A percentile compares a stretch with the other conserved stretches of the same genome.
Conservation (phyloP, 2,797 vertebrate genomes). For the Periparus ater region DNA sequence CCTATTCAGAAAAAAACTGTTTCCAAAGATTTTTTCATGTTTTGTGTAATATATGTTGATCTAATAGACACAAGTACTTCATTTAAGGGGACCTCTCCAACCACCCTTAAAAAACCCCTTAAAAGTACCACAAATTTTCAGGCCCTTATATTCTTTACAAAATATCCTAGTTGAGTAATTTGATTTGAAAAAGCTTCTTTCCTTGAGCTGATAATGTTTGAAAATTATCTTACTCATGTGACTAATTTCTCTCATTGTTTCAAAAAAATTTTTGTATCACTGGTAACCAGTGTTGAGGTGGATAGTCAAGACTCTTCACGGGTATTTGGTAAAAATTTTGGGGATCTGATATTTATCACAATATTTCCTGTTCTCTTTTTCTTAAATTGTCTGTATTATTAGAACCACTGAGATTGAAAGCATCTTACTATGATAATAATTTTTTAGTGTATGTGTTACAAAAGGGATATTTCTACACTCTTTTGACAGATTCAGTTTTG, state of each 20-base stretch:
- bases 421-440: background rate
- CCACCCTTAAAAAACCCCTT: accelerated
- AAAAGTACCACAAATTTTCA: background rate
- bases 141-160: background rate
- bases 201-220: background rate
- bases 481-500: background rate
- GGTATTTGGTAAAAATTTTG: background rate
- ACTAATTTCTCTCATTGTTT: background rate
- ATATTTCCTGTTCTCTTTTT: background rate
- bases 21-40: background rate
- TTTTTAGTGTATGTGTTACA: background rate
- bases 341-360: background rate
- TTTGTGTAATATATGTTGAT: background rate
- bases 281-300: background rate
- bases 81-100: background rate
- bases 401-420: background rate
- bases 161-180: background rate
- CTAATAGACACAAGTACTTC: background rate
- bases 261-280: accelerated
- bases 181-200: background rate
- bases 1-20: background rate
- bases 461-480: background rate
- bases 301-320: background rate
- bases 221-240: background rate
- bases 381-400: background rate